These are phyloP conservation scores for Chionoecetes opilio DNA, from an alignment of 1,140 invertebrate genomes.

Conservation along the genomic window DNA sequence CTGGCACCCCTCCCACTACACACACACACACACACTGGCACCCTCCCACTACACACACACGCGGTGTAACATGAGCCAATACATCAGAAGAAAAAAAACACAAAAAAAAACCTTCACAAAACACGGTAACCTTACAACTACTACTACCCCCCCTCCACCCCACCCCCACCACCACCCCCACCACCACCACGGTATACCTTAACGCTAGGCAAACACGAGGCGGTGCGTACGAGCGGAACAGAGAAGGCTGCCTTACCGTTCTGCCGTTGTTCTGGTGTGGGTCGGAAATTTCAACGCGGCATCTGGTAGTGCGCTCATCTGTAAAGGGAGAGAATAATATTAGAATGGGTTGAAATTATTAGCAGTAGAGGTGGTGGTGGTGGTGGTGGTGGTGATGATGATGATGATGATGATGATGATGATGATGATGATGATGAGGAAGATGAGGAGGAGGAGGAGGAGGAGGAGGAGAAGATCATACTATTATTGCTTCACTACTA, in stretches of 20 bases:
- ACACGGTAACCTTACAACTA: not conserved
- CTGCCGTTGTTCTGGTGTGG: not conserved
- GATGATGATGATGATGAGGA: not conserved
- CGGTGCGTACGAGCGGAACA: not conserved
- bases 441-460: not conserved
- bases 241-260: slow-evolving; percentile 4
- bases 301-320: not conserved
- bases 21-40: not conserved
- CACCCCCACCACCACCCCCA: not conserved
- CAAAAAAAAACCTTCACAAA: not conserved
- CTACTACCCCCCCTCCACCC: not conserved
- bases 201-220: not conserved
- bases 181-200: not conserved
- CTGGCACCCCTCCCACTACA: too few species aligned
- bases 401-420: not conserved
- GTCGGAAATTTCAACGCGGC: not conserved
- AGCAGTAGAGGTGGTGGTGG: not conserved
- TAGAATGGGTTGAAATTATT: not conserved
- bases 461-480: too few species aligned
- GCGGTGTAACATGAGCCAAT: too few species aligned
- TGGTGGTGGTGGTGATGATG: not conserved
- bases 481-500: not conserved
- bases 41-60: not conserved
- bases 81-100: not conserved
- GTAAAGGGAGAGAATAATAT: not conserved